Evolutionary conservation across 1,140 invertebrate genomes (phyloP).

Genomic region (Platyscapa corneri): DNA sequence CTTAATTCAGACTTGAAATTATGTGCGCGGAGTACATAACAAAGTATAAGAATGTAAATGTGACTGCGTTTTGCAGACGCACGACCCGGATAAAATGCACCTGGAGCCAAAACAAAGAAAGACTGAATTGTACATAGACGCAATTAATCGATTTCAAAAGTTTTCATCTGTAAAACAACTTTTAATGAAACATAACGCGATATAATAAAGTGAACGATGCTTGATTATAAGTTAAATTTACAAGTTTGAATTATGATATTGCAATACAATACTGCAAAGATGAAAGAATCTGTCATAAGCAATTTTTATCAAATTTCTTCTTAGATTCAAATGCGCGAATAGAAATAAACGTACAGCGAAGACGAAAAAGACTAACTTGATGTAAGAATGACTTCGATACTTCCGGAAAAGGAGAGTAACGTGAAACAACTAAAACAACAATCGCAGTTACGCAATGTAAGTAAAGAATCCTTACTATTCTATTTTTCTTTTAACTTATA

Average conservation of each 20-base stretch:
- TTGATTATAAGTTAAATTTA: too few species aligned
- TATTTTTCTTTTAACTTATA: not conserved
- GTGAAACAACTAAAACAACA: constrained; percentile 57
- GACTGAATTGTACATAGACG: not conserved
- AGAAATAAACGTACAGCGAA: not conserved
- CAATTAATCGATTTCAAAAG: too few species aligned
- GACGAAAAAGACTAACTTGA: constrained; percentile 39
- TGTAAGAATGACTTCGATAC: constrained; percentile 64
- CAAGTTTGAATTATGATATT: too few species aligned
- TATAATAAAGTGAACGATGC: too few species aligned
- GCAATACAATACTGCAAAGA: too few species aligned
- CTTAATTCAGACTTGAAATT: not conserved
- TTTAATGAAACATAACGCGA: too few species aligned
- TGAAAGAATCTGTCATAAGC: too few species aligned
- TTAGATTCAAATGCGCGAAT: not conserved
- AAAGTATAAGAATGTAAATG: not conserved
- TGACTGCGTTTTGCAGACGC: not conserved
- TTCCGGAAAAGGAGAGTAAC: constrained; percentile 56
- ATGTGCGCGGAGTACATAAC: not conserved
- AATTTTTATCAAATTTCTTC: not conserved
- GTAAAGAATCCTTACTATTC: constrained; percentile 1
- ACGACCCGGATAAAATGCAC: too few species aligned
- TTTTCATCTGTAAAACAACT: too few species aligned
- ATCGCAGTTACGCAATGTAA: constrained; percentile 53
- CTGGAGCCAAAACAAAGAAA: not conserved